Conservation (phyloP, 2,113 vertebrate genomes). For the Trematocara zebra region DNA sequence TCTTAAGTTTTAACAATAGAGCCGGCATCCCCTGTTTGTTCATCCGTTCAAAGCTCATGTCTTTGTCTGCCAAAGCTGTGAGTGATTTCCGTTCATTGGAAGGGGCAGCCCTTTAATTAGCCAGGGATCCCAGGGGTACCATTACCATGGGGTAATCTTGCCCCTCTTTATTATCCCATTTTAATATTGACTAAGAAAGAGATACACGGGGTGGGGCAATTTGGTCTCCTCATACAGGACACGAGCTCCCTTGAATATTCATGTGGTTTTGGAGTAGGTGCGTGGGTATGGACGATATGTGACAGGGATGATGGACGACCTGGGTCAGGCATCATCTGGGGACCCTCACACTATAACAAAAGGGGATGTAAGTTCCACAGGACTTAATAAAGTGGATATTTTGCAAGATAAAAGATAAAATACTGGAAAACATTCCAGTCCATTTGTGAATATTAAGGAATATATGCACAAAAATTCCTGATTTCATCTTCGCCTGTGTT, state of each 20-base stretch:
- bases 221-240: constrained; percentile 58
- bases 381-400: constrained; percentile 54
- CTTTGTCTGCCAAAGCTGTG: constrained; percentile 48
- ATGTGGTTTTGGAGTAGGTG: constrained; percentile 43
- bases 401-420: not conserved
- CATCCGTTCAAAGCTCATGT: constrained; percentile 13
- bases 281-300: constrained; percentile 22
- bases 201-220: constrained; percentile 43
- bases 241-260: constrained; percentile 70
- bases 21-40: not conserved
- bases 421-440: not conserved
- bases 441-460: not conserved
- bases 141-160: constrained; percentile 70
- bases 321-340: constrained; percentile 61
- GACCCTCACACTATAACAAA: constrained; percentile 45
- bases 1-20: not conserved
- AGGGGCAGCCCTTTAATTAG: constrained; percentile 75
- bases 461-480: not conserved
- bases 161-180: constrained; percentile 78
- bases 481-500: not conserved
- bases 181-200: constrained; percentile 65
- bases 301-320: constrained; percentile 71
- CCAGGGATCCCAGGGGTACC: constrained; percentile 52
- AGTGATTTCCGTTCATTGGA: constrained; percentile 68
- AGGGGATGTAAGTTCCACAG: constrained; percentile 22